Evolutionary conservation across 23 tunicate genomes (phyloP), one percentile per base, ranked within the genome.

Genomic region (Ascidia mentula): DNA sequence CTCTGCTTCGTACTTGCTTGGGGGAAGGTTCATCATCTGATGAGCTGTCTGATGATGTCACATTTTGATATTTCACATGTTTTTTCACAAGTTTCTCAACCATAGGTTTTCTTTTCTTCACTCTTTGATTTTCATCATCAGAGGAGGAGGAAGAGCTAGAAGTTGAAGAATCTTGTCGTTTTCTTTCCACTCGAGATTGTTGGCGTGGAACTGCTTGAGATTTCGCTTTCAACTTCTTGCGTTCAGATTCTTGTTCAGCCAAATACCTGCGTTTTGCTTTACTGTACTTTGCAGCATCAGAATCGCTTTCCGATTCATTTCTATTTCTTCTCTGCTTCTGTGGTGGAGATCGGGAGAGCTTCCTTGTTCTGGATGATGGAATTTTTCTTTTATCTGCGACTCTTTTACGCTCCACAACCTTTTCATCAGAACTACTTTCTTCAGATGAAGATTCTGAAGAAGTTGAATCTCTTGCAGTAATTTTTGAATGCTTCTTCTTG

Each of bases 191-290:
- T 9, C 15, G 53, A 9, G 53, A 15, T 9, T 12, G 15, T 42
- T 42, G 12, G 12, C 24, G 65, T 20, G 22, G 2, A 53, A 20
- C 22, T 9, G 22, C 24, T 3, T 53, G 65, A 1, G 65, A 53
- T 53, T 53, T 53, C 24, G 7, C 65, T 28, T 53, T 26, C 13
- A 5, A 20, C 13, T 53, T 26, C 24, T 53, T 26, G 53, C 15
- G 53, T 26, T 26, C 33, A 31, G 8, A 24, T 24, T 8, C 33
- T 9, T 32, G 38, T 18, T 70, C 74, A 17, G 38, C 37, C 74
- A 70, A 70, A 36, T 70, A 34, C 9, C 39, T 70, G 2, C 39
- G 74, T 34, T 70, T 70, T 70, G 38, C 74, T 70, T 70, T 70
- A 36, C 74, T 74, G 78, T 53, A 53, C 65, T 20, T 53, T 9